Conservation (phyloP, 2,888 invertebrate genomes). For the Yponomeuta cagnagella region DNA sequence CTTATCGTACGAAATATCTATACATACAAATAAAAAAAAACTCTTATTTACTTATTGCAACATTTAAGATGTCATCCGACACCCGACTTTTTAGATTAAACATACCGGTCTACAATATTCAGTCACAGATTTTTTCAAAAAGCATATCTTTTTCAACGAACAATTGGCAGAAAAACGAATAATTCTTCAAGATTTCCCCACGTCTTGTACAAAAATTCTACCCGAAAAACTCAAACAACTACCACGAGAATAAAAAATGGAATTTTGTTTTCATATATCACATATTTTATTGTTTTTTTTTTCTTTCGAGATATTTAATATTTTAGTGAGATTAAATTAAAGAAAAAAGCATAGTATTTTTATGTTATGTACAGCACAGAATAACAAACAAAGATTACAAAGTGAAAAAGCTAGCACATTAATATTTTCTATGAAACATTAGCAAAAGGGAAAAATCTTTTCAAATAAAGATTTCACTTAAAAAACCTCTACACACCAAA, state of each 20-base stretch:
- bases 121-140: slow-evolving; percentile 8
- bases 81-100: neutral
- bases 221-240: slow-evolving; percentile 5
- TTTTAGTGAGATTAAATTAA: neutral
- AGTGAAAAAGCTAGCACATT: neutral
- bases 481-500: neutral
- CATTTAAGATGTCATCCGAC: slow-evolving; percentile 26
- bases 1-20: slow-evolving; percentile 33
- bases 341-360: neutral
- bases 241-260: slow-evolving; percentile 41
- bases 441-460: neutral
- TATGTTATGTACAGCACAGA: neutral
- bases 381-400: neutral
- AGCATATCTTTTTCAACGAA: neutral
- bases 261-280: slow-evolving; percentile 64
- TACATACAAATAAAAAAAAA: slow-evolving; percentile 32
- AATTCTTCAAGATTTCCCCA: neutral
- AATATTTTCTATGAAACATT: neutral
- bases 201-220: neutral
- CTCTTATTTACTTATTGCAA: slow-evolving; percentile 52
- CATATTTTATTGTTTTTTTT: slow-evolving; percentile 34
- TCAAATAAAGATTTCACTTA: neutral
- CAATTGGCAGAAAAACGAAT: slow-evolving; percentile 2
- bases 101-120: slow-evolving; percentile 3
- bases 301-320: slow-evolving; percentile 22